Base-by-base conservation (phyloP, 2,888 invertebrate genomes). In the Zeuzera pyrina region DNA sequence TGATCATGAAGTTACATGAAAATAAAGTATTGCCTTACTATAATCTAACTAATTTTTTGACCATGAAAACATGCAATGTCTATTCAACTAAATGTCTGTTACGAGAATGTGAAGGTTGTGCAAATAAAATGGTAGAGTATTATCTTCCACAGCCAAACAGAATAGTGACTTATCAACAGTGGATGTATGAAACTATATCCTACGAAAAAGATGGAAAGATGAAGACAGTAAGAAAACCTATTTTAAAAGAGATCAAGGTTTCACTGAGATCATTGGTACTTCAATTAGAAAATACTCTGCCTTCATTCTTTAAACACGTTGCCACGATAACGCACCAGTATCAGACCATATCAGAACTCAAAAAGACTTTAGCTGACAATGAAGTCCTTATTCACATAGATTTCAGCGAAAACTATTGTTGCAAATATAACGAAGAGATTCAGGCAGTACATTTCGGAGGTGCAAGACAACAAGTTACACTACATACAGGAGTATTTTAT, bases 181-280 rank as follows among this genome's bases (percentile, higher is more conserved):
- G 41, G 39, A 39, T 36, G 23, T 43, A 43, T 41, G 41, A 43
- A 41, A 16, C 29, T 30, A 34, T 19, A 30, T 37, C 37, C 27
- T 43, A 31, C 25, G 34, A 39, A 39, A 45, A 40, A 34, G 37
- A 41, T 31, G 41, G 38, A 37, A 39, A 46, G 33, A 38, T 28
- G 28, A 43, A 41, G 36, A 37, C 36, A 38, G 39, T 42, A 25
- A 29, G 43, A 23, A 45, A 42, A 43, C 42, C 43, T 16, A 30
- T 41, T 12, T 38, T 39, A 29, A 44, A 44, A 41, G 44, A 44
- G 34, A 26, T 29, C 15, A 35, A 19, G 31, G 35, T 41, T 38
- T 26, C n/a, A n/a, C 29, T 37, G 12, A 37, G 31, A 15, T 15
- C 15, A 26, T 15, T 31, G n/a, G 31, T 31, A 15, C 15, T 25